Conservation (phyloP, 2,888 invertebrate species). For the Frankliniella fusca region DNA sequence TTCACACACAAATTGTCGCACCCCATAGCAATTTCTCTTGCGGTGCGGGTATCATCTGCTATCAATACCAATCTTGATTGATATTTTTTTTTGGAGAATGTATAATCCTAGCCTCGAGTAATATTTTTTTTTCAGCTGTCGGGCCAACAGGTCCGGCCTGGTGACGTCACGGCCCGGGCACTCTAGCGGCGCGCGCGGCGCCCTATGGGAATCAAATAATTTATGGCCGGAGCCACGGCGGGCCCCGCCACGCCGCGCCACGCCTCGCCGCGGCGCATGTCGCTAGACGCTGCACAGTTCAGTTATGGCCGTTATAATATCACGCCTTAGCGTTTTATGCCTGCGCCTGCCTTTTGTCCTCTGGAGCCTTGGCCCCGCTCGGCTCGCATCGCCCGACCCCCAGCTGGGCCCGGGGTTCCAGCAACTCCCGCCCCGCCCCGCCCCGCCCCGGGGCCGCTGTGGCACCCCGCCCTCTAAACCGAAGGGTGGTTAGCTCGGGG, state of each 20-base stretch:
- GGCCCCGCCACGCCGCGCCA: neutral
- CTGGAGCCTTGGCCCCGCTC: constrained; percentile 10
- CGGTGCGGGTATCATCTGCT: too few species aligned
- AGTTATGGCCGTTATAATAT: constrained; percentile 25
- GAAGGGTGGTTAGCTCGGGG: too few species aligned
- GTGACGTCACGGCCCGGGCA: neutral
- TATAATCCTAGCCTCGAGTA: too few species aligned
- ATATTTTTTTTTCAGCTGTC: too few species aligned
- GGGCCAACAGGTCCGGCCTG: neutral
- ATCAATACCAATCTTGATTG: too few species aligned
- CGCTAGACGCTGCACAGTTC: constrained; percentile 19
- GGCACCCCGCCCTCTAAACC: neutral
- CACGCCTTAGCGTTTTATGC: constrained; percentile 26
- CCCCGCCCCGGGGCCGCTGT: neutral
- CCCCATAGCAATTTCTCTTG: too few species aligned
- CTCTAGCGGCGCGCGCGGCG: neutral
- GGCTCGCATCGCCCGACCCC: neutral
- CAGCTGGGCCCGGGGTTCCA: neutral
- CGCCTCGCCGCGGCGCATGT: neutral
- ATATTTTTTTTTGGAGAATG: too few species aligned
- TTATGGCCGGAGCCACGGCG: neutral
- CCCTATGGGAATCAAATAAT: constrained; percentile 22
- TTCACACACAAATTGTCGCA: too few species aligned
- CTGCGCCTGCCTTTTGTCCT: constrained; percentile 18
- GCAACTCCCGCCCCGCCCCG: neutral